A percentile compares a stretch with the other conserved stretches of the same genome.
phyloP scores from a whole-genome alignment of 2,797 vertebrate species.

The Phataginus tetradactyla region DNA sequence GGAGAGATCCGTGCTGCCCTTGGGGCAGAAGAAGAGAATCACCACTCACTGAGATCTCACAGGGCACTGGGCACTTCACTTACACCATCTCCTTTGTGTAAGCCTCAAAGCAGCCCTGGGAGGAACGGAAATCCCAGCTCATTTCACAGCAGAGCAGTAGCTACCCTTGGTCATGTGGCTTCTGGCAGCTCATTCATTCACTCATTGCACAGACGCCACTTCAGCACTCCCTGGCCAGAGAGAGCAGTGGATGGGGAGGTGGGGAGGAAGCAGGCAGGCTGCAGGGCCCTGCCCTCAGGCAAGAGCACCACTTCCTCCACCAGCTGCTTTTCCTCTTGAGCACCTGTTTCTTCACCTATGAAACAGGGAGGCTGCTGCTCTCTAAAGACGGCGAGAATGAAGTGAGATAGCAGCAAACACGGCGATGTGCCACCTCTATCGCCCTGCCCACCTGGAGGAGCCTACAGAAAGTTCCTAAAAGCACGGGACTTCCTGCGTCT shows the following conservation, averaged over 20 bases:
- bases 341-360: not conserved
- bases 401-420: not conserved
- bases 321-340: not conserved
- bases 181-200: not conserved
- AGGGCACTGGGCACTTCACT: not conserved
- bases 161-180: accelerated
- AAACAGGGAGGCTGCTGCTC: not conserved
- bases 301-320: not conserved
- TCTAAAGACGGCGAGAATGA: not conserved
- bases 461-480: not conserved
- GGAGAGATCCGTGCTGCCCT: not conserved
- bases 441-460: not conserved
- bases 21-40: not conserved
- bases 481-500: not conserved
- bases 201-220: not conserved
- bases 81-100: not conserved
- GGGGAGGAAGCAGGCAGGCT: accelerated
- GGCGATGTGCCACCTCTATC: not conserved
- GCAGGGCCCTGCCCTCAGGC: not conserved
- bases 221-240: not conserved
- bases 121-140: not conserved
- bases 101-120: not conserved
- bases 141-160: not conserved
- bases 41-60: not conserved
- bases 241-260: accelerated